These are phyloP conservation scores for Ormyrus thymus DNA, from an alignment of 2,888 invertebrate genomes.

Conservation along the genomic window DNA sequence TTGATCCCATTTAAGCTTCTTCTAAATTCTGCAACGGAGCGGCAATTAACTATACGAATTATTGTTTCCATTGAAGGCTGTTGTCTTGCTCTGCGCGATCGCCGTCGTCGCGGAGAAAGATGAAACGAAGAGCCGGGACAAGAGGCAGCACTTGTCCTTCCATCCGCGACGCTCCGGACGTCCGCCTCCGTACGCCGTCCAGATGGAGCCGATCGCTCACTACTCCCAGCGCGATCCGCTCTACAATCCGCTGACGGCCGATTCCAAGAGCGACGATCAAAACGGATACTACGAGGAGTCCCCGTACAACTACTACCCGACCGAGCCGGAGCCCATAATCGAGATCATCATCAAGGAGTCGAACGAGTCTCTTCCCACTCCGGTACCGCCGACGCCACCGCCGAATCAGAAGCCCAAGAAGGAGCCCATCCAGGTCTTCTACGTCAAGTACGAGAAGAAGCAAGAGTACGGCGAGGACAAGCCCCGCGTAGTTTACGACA, in stretches of 20 bases:
- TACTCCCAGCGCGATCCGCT: slow-evolving; percentile 88
- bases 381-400: slow-evolving; percentile 76
- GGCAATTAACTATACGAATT: neutral
- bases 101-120: slow-evolving; percentile 61
- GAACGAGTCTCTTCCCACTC: slow-evolving; percentile 86
- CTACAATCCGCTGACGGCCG: slow-evolving; percentile 79
- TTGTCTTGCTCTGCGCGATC: slow-evolving; percentile 58
- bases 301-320: slow-evolving; percentile 69
- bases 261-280: slow-evolving; percentile 75
- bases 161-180: slow-evolving; percentile 66
- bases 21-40: neutral
- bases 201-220: slow-evolving; percentile 87
- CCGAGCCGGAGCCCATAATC: slow-evolving; percentile 91
- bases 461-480: slow-evolving; percentile 84
- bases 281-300: slow-evolving; percentile 65
- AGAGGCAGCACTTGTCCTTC: slow-evolving; percentile 69
- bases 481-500: slow-evolving; percentile 85
- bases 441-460: slow-evolving; percentile 90
- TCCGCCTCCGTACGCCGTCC: slow-evolving; percentile 85
- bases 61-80: slow-evolving; percentile 8
- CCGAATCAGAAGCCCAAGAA: slow-evolving; percentile 78
- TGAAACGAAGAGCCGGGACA: slow-evolving; percentile 65
- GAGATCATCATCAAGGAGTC: slow-evolving; percentile 95
- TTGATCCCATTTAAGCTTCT: no score
- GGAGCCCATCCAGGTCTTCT: slow-evolving; percentile 92